Percentiles rank a stretch among this genome's conserved stretches.
These are phyloP conservation scores for Phyllostomus discolor DNA, from an alignment of 2,113 vertebrate genomes.

Conservation along the genomic window DNA sequence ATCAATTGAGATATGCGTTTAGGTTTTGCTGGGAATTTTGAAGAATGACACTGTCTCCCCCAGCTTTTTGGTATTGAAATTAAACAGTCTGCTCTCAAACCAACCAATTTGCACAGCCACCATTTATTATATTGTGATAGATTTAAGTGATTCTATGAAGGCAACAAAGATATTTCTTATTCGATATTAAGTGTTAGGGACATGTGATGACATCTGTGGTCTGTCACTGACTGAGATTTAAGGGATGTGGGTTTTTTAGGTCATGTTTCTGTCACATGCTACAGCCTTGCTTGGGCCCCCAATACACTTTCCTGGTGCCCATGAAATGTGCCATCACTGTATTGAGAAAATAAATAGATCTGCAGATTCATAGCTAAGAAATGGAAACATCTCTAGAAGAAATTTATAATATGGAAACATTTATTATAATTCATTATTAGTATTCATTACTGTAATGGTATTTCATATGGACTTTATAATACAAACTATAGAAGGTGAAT, in stretches of 20 bases:
- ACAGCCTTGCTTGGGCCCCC: background rate
- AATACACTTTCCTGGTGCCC: background rate
- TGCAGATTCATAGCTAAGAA: background rate
- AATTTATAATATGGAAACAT: background rate
- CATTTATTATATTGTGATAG: slow-evolving; percentile 43
- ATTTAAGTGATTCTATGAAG: slow-evolving; percentile 42
- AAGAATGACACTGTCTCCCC: background rate
- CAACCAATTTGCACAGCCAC: background rate
- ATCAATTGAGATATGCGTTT: background rate
- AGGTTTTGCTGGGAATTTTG: background rate
- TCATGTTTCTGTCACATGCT: slow-evolving; percentile 23
- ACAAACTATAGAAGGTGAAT: background rate
- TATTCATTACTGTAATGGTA: background rate
- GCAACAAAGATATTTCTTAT: slow-evolving; percentile 18
- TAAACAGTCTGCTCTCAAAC: background rate
- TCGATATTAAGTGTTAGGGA: slow-evolving; percentile 50
- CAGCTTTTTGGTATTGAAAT: slow-evolving; percentile 15
- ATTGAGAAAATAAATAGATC: slow-evolving; percentile 7
- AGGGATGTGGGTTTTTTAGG: slow-evolving; percentile 15
- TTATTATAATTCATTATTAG: background rate
- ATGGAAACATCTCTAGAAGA: background rate
- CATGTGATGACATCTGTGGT: slow-evolving; percentile 51
- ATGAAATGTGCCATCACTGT: background rate
- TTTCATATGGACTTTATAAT: background rate
- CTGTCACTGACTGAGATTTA: slow-evolving; percentile 33